These are phyloP conservation scores for Callinectes sapidus DNA, from an alignment of 2,888 invertebrate genomes.

Conservation along the genomic window DNA sequence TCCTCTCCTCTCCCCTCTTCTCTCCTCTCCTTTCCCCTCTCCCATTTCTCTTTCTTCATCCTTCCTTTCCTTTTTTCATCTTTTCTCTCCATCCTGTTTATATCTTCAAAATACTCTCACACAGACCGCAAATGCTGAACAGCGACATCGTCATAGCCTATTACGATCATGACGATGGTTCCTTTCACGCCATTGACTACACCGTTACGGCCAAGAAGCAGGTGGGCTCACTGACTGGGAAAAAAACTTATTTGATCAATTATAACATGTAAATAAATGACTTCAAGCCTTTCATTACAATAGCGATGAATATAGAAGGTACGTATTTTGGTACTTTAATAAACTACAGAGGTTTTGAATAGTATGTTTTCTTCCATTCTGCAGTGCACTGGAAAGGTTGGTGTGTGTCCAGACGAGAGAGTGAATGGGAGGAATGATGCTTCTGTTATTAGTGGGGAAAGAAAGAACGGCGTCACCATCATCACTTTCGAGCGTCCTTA, in stretches of 20 bases:
- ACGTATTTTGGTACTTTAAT: not conserved
- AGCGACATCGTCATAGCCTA: conserved; percentile 90
- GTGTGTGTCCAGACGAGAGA: conserved; percentile 88
- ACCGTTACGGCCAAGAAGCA: conserved; percentile 80
- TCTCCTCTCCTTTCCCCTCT: too few relatives aligned
- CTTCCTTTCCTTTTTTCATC: too few relatives aligned
- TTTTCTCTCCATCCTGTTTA: not conserved
- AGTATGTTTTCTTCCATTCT: not conserved
- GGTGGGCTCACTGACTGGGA: conserved; percentile 35
- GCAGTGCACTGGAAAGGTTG: conserved; percentile 68
- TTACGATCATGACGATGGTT: conserved; percentile 80
- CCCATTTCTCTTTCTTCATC: too few relatives aligned
- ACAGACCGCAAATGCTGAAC: conserved; percentile 82
- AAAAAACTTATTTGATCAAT: not conserved
- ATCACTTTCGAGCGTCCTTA: conserved; percentile 87
- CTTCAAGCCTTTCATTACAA: not conserved
- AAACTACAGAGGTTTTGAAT: not conserved
- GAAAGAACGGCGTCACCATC: conserved; percentile 87
- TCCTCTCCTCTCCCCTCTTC: too few relatives aligned
- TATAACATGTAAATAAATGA: not conserved
- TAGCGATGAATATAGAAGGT: not conserved
- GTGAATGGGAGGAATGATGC: conserved; percentile 89
- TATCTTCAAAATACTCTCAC: not conserved
- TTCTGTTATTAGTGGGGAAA: conserved; percentile 84
- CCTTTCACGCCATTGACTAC: conserved; percentile 89